A percentile compares a stretch with the other conserved stretches of the same genome.
Evolutionary conservation across 2,113 vertebrate species (phyloP).

Genomic region (Aegithalos caudatus): DNA sequence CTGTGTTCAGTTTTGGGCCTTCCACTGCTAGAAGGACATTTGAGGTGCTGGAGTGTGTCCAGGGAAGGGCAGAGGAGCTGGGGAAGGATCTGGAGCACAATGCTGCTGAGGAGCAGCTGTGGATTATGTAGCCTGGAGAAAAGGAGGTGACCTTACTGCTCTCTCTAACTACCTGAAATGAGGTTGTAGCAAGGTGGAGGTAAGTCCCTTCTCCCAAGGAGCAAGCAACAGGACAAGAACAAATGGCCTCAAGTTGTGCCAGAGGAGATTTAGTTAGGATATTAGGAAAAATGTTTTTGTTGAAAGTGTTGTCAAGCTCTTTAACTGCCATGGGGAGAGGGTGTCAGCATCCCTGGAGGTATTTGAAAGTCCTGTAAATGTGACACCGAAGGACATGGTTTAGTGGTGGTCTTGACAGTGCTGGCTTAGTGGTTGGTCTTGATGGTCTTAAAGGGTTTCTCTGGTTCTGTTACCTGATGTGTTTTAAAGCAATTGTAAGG

Average conservation of each 20-base stretch:
- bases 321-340: neutral
- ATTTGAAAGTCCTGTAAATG: neutral
- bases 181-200: neutral
- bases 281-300: neutral
- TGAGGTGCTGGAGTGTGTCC: neutral
- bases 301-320: neutral
- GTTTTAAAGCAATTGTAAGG: neutral
- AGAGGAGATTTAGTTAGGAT: neutral
- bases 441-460: neutral
- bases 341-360: neutral
- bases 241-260: neutral
- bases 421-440: neutral
- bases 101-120: neutral
- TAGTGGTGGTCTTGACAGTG: neutral
- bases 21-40: neutral
- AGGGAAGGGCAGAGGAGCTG: rapidly evolving
- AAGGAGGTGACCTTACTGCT: neutral
- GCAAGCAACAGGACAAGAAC: neutral
- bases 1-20: neutral
- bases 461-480: neutral
- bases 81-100: neutral
- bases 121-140: neutral
- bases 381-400: neutral
- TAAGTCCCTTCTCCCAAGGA: neutral
- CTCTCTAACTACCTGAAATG: neutral